These are phyloP conservation scores for Protomyctophum bolini DNA, from an alignment of 2,113 vertebrate species.

Conservation along the genomic window DNA sequence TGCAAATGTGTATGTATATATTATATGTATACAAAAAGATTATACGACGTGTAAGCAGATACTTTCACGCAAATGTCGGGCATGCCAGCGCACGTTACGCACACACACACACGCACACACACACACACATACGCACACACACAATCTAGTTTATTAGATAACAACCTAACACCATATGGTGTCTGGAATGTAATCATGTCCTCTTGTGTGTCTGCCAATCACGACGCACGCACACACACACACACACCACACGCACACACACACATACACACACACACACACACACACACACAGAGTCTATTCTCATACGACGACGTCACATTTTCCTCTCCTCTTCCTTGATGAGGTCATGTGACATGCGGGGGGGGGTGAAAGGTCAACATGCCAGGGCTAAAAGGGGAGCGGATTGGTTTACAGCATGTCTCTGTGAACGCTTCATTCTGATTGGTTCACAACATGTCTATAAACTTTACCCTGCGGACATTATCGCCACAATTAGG, in stretches of 20 bases:
- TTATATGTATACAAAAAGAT: no score
- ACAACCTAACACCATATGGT: slow-evolving; percentile 45
- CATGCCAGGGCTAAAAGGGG: slow-evolving; percentile 50
- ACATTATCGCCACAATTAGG: slow-evolving; percentile 32
- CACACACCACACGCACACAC: no score
- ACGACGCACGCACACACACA: not conserved
- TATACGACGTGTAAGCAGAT: no score
- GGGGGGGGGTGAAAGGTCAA: slow-evolving; percentile 36
- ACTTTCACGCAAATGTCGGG: no score
- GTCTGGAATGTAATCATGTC: slow-evolving; percentile 37
- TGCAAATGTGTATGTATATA: not conserved
- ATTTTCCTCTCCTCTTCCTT: slow-evolving; percentile 14
- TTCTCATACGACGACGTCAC: slow-evolving; percentile 42
- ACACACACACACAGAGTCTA: slow-evolving; percentile 8
- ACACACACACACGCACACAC: slow-evolving; percentile 10
- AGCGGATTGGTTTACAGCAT: slow-evolving; percentile 54
- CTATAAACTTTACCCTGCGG: slow-evolving; percentile 23
- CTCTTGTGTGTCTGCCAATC: slow-evolving; percentile 2
- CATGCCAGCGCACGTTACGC: no score
- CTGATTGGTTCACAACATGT: no score
- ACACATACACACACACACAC: not conserved
- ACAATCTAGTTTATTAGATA: slow-evolving; percentile 43
- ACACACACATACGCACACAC: slow-evolving; percentile 30
- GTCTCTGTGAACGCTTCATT: no score
- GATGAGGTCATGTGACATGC: slow-evolving; percentile 38